phyloP scores from a whole-genome alignment of 2,113 vertebrate genomes.

The Mohoua ochrocephala region DNA sequence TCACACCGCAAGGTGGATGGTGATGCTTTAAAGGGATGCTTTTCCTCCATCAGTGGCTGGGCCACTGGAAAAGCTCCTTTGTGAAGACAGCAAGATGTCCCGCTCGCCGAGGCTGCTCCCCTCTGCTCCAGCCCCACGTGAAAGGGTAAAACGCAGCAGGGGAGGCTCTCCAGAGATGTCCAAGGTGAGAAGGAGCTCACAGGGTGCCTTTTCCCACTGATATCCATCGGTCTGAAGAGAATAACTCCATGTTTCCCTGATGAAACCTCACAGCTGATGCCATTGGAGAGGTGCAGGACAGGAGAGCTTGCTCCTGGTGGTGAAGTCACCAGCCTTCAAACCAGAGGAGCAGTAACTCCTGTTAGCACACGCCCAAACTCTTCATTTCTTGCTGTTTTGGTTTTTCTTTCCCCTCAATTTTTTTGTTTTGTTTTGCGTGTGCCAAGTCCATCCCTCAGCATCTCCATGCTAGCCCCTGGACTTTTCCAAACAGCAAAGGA shows the following conservation, averaged over 20 bases:
- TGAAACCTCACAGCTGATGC: background rate
- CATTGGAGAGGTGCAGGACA: background rate
- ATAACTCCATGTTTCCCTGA: background rate
- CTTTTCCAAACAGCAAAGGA: slow-evolving; percentile 27
- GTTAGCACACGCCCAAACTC: background rate
- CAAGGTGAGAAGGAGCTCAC: background rate
- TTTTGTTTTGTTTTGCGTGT: background rate
- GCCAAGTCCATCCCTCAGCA: background rate
- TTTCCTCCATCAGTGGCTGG: background rate
- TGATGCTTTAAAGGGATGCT: background rate
- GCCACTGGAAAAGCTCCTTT: background rate
- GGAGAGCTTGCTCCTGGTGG: background rate
- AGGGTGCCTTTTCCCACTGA: background rate
- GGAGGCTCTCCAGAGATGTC: background rate
- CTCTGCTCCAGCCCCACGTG: fast-evolving
- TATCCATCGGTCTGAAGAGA: background rate
- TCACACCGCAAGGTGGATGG: background rate
- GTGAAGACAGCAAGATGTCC: background rate
- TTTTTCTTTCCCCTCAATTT: background rate
- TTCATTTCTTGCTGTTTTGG: background rate
- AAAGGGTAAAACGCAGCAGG: background rate
- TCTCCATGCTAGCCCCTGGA: background rate
- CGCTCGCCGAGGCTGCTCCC: fast-evolving
- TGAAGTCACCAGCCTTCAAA: background rate
- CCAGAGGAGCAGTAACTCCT: background rate